Conservation (phyloP, 2,888 invertebrate species). For the Platerodrilus igneus region DNA sequence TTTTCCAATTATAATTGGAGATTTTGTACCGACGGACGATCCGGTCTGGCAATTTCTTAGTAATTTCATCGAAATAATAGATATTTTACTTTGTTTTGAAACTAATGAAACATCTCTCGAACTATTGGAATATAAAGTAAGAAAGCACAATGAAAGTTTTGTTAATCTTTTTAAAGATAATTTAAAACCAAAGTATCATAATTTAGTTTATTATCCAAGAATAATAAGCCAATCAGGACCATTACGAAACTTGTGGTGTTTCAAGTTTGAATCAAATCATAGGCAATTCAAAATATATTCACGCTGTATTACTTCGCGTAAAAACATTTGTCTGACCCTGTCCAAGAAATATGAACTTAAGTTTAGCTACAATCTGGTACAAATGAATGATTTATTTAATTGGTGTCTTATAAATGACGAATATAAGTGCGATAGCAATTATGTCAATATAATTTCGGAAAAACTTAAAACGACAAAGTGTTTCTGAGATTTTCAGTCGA, state of each 20-base stretch:
- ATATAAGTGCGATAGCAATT: constrained; percentile 16
- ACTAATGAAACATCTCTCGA: constrained; percentile 14
- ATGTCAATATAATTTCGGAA: constrained; percentile 13
- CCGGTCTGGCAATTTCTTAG: constrained; percentile 26
- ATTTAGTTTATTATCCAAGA: constrained; percentile 28
- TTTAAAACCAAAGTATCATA: constrained; percentile 28
- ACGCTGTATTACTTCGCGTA: constrained; percentile 29
- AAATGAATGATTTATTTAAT: neutral
- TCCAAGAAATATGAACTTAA: constrained; percentile 29
- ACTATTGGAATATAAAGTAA: constrained; percentile 16
- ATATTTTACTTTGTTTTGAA: constrained; percentile 19
- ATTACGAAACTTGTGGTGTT: constrained; percentile 26
- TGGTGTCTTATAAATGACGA: constrained; percentile 7
- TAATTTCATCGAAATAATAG: constrained; percentile 26
- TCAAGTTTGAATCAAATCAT: constrained; percentile 28
- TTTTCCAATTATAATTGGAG: constrained; percentile 29
- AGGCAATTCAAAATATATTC: constrained; percentile 29
- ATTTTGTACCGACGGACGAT: constrained; percentile 26
- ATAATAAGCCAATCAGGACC: constrained; percentile 27
- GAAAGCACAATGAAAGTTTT: constrained; percentile 20
- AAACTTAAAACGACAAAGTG: constrained; percentile 12
- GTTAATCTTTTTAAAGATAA: constrained; percentile 19
- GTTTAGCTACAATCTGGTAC: constrained; percentile 23
- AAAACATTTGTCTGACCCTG: constrained; percentile 32
- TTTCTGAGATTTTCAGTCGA: constrained; percentile 13